Evolutionary conservation across 2,888 invertebrate genomes (phyloP), one percentile per base, ranked within the genome.

Genomic region (Griposia aprilina): DNA sequence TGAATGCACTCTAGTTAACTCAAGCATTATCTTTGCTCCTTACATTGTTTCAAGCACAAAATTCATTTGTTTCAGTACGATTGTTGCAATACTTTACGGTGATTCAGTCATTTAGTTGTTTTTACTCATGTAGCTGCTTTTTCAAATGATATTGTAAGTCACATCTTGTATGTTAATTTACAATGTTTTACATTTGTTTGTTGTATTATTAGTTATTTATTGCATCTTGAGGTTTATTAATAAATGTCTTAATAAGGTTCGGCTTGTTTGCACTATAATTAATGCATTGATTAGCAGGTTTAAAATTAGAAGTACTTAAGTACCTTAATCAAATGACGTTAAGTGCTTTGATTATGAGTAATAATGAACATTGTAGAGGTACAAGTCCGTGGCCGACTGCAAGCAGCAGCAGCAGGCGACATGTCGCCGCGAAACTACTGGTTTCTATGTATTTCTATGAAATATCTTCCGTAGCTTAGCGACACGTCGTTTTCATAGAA

Each of bases 1-100:
- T 82, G 87, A 85, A 66, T 82, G 59, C 59, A 72, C 41, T 82
- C 50, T 26, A 52, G 20, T 71, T 78, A 74, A 62, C 62, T 63
- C n/a, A 0, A 60, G n/a, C 20, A 71, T 76, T 70, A 55, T 71
- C 8, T 79, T 30, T 65, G 17, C 26, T 76, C 11, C 48, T 48
- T 55, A 57, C 55, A 57, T 79, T 70, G 71, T 84, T 78, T 62
- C 26, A 48, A 74, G 26, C 48, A 73, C 30, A 65, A 78, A 66
- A 59, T 68, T 69, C n/a, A 41, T 66, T 75, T 73, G 52, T 59
- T 67, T 73, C 57, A 59, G 17, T 6, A 30, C 36, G 55, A 71
- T 59, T 36, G 36, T 36, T 57, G 26, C 48, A 45, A 71, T 74
- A 48, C 15, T 72, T 65, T 52, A 78, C 36, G 15, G 48, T 55